Evolutionary conservation across 2,888 invertebrate genomes (phyloP).

Genomic region (Pterostichus niger): DNA sequence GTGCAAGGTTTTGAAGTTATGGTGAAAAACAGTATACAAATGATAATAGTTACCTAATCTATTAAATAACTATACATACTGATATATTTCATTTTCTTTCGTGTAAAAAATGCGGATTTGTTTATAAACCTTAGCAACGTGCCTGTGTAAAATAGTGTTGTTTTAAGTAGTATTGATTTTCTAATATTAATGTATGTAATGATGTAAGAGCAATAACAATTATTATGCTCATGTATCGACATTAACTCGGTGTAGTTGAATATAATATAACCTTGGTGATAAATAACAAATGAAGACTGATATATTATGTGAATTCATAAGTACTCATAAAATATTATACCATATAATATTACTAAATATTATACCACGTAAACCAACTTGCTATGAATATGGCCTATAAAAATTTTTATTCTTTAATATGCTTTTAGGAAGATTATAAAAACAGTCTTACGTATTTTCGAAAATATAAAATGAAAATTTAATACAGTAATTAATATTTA

Average conservation of each 20-base stretch:
- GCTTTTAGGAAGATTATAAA: constrained; percentile 42
- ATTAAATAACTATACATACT: no score
- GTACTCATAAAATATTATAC: constrained; percentile 57
- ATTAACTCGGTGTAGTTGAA: not conserved
- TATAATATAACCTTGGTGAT: constrained; percentile 41
- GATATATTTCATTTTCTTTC: no score
- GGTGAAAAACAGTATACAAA: no score
- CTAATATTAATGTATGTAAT: no score
- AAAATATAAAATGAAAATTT: constrained; percentile 48
- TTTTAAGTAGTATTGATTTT: no score
- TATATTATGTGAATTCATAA: constrained; percentile 58
- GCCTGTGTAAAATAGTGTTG: no score
- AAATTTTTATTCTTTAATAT: constrained; percentile 49
- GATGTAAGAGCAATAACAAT: constrained; percentile 30
- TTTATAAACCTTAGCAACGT: no score
- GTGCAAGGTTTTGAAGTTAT: no score
- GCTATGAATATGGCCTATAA: constrained; percentile 34
- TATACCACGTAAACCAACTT: constrained; percentile 46
- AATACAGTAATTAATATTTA: constrained; percentile 21
- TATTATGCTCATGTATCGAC: constrained; percentile 2
- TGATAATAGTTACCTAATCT: no score
- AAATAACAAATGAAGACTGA: constrained; percentile 60
- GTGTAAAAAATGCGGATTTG: no score
- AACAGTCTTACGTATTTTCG: constrained; percentile 17
- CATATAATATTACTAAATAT: constrained; percentile 57